These are phyloP conservation scores for Halcyon malimbica DNA, from an alignment of 2,113 vertebrate species.

Conservation along the genomic window DNA sequence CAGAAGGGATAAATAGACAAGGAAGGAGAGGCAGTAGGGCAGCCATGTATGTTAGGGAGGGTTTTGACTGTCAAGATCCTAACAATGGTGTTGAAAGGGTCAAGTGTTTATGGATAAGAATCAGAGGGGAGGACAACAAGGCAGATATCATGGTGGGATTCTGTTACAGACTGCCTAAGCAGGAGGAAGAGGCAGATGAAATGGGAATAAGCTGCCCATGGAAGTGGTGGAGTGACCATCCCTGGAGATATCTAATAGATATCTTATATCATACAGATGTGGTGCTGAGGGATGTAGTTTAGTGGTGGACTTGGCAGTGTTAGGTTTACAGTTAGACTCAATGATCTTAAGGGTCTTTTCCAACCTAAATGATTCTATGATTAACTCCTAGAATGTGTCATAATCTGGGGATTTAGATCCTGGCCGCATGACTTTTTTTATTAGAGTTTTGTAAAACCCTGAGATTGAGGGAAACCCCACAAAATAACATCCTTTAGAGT, in stretches of 20 bases:
- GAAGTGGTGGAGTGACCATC: not conserved
- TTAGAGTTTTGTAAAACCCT: not conserved
- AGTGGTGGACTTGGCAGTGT: not conserved
- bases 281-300: not conserved
- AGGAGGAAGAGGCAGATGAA: no score
- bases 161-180: no score
- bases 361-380: not conserved
- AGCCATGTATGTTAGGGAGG: no score
- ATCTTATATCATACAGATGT: not conserved
- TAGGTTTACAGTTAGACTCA: not conserved
- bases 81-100: no score
- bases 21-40: no score
- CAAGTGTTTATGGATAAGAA: no score
- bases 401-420: not conserved
- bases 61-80: no score
- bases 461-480: not conserved
- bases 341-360: not conserved
- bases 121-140: no score
- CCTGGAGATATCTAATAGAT: not conserved
- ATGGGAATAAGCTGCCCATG: not conserved
- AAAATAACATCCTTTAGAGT: not conserved
- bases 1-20: no score
- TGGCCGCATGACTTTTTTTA: not conserved
- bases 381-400: not conserved
- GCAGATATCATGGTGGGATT: no score